Evolutionary conservation across 2,113 vertebrate genomes (phyloP).

Genomic region (Anarhynchus alexandrinus): DNA sequence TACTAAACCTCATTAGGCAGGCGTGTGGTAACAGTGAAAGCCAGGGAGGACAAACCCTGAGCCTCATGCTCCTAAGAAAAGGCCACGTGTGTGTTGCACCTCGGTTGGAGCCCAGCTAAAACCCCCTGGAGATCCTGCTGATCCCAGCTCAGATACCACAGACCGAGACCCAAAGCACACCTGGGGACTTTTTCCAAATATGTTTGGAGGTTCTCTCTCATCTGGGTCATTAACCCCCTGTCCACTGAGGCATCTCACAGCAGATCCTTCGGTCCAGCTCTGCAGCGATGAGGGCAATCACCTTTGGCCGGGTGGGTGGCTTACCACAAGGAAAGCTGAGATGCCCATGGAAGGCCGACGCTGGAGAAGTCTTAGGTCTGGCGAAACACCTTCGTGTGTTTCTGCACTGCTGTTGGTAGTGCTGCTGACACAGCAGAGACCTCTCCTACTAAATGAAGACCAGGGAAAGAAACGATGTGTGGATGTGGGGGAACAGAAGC

Average conservation of each 20-base stretch:
- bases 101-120: background rate
- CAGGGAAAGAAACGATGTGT: background rate
- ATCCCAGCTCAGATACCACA: background rate
- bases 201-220: background rate
- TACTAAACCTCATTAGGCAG: background rate
- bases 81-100: background rate
- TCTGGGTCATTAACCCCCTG: fast-evolving
- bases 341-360: background rate
- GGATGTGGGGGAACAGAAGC: fast-evolving
- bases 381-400: background rate
- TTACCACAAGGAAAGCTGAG: background rate
- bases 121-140: background rate
- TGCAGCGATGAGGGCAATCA: fast-evolving
- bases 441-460: background rate
- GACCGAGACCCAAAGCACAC: fast-evolving
- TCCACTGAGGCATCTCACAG: background rate
- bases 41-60: background rate
- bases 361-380: background rate
- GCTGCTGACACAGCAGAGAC: background rate
- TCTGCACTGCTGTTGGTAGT: background rate
- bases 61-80: background rate
- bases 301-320: background rate
- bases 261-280: background rate
- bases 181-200: background rate
- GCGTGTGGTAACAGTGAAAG: background rate